Conservation (phyloP, 2,797 vertebrate genomes). For the Erithacus rubecula region DNA sequence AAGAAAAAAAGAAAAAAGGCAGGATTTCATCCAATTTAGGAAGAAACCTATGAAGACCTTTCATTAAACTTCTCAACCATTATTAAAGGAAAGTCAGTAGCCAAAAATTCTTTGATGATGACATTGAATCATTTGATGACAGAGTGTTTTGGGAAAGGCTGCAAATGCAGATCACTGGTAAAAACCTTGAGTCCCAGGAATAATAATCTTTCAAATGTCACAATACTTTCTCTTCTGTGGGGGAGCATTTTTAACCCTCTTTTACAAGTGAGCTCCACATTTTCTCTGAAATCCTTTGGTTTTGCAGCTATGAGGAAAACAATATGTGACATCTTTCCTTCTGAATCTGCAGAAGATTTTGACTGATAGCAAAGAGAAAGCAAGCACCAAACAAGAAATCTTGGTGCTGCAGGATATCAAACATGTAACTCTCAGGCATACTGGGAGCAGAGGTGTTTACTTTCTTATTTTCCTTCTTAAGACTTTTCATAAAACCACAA, state of each 20-base stretch:
- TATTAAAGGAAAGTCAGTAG: slow-evolving; percentile 75
- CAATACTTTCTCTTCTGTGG: slow-evolving; percentile 56
- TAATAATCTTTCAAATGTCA: slow-evolving; percentile 60
- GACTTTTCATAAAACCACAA: not conserved
- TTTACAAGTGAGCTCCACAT: not conserved
- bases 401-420: not conserved
- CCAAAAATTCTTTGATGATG: slow-evolving; percentile 75
- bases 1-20: slow-evolving; percentile 10
- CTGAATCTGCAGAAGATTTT: not conserved
- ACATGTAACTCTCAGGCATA: not conserved
- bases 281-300: not conserved
- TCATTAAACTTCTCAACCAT: slow-evolving; percentile 77
- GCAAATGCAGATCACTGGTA: slow-evolving; percentile 47
- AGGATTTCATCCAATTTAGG: slow-evolving; percentile 74
- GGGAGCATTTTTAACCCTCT: slow-evolving; percentile 38
- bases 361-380: slow-evolving; percentile 8
- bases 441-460: not conserved
- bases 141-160: slow-evolving; percentile 59
- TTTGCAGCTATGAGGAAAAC: slow-evolving; percentile 36
- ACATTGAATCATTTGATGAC: slow-evolving; percentile 72
- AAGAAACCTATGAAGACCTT: slow-evolving; percentile 69
- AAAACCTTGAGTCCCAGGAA: slow-evolving; percentile 54
- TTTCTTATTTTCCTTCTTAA: not conserved
- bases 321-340: not conserved
- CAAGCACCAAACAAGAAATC: not conserved